Evolutionary conservation across 2,797 vertebrate genomes (phyloP), one percentile per base, ranked within the genome.

Genomic region (Tiaroga cobitis): DNA sequence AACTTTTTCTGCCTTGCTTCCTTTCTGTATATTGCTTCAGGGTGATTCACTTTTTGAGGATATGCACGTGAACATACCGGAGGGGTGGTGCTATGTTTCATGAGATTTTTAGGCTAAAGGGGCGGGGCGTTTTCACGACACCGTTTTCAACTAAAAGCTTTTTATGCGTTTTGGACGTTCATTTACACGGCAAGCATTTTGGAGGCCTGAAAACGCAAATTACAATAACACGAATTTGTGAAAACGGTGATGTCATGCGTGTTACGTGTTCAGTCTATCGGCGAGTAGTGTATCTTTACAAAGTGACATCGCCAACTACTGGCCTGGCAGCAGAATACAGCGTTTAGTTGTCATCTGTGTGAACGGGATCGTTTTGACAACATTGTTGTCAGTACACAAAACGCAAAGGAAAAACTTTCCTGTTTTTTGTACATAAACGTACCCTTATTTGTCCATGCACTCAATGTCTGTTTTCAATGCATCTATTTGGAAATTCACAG

Each of bases 1-100:
- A 74, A 26, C n/a, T 59, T 81, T 59, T 73, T 81, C 49, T 81
- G 16, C 51, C 80, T 83, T n/a, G 16, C 56, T 49, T 65, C 61
- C 15, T 65, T 65, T 65, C 15, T 65, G 26, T 32, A 37, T 26
- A 65, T 75, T 34, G 70, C 70, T 65, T 65, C 29, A 75, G 56
- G 41, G 56, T 82, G 41, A 49, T 49, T 65, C 0, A 0, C 46
- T 51, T 73, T 65, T 18, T 83, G 32, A 73, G 29, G 24, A 74
- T 49, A 75, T 46, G 15, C 32, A 34, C 9, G 24, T 63, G 69
- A 49, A 51, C 39, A 37, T 19, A 41, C 56, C 8, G 7, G 37
- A 73, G 26, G 26, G 26, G 69, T 34, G 37, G 39, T 34, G 8
- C 51, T 65, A 43, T 15, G 21, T 49, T 78, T 29, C 37, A 63